Percentiles rank a stretch among this genome's conserved stretches.
These are phyloP conservation scores for Diachasmimorpha longicaudata DNA, from an alignment of 1,140 invertebrate genomes.

Conservation along the genomic window DNA sequence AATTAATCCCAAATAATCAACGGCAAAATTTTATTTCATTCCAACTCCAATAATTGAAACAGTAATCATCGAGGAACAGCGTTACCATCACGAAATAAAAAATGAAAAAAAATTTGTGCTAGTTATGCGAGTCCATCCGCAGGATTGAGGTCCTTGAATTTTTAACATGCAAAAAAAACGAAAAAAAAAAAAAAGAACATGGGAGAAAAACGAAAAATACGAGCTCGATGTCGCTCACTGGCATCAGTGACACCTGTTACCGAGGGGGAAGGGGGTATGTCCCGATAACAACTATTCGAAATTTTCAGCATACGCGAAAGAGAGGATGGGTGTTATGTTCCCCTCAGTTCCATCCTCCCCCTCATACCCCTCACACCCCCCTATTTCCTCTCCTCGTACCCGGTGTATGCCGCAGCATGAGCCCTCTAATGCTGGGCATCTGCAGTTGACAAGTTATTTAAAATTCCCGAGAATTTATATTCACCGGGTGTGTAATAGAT, in stretches of 20 bases:
- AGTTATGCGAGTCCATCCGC: neutral
- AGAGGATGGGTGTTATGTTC: neutral
- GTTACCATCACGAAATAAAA: neutral
- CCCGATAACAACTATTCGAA: conserved; percentile 24
- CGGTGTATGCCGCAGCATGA: conserved; percentile 6
- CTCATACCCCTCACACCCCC: neutral
- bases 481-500: neutral
- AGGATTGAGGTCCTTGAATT: neutral
- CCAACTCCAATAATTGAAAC: neutral
- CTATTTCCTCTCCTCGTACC: neutral
- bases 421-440: conserved; percentile 13
- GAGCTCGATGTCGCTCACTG: neutral
- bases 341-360: neutral
- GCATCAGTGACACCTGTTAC: conserved; percentile 23
- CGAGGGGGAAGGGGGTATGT: neutral
- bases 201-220: conserved; percentile 4
- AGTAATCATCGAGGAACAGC: neutral
- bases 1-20: too few species aligned
- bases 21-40: too few species aligned
- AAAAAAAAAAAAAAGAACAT: neutral
- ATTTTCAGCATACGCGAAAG: conserved; percentile 1
- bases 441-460: conserved; percentile 30
- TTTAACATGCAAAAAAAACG: neutral
- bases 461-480: conserved; percentile 24
- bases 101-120: neutral